Conservation (phyloP, 2,113 vertebrate species). For the Orthochromis malagaraziensis region DNA sequence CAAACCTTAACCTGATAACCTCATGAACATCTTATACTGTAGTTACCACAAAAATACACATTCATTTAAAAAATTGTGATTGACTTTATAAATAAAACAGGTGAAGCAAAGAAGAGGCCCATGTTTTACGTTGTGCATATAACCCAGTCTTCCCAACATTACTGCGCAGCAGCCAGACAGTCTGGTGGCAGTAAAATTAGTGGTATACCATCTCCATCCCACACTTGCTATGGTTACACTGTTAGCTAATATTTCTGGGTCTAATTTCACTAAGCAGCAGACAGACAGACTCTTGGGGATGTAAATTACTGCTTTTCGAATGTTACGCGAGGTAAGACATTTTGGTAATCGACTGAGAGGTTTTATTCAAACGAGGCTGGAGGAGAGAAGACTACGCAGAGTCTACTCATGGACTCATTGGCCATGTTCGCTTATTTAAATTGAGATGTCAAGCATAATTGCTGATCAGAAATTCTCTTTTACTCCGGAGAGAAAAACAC, state of each 20-base stretch:
- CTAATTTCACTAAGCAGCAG: not conserved
- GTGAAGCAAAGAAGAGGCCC: not conserved
- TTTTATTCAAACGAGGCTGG: not conserved
- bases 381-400: not conserved
- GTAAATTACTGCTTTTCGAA: not conserved
- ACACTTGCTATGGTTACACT: not conserved
- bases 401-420: not conserved
- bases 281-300: not conserved
- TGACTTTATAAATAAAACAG: not conserved
- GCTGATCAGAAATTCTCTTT: not conserved
- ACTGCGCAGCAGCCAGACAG: not conserved
- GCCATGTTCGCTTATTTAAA: not conserved
- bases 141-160: not conserved
- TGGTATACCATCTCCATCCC: not conserved
- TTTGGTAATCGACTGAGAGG: not conserved
- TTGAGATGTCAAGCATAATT: not conserved
- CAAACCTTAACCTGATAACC: not conserved
- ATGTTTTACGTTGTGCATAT: not conserved
- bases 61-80: not conserved
- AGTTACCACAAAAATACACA: not conserved
- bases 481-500: not conserved
- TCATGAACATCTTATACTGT: not conserved
- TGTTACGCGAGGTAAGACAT: not conserved
- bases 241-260: not conserved
- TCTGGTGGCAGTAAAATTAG: conserved; percentile 18